These are phyloP conservation scores for Zophobas morio DNA, from an alignment of 1,140 invertebrate species.

Conservation along the genomic window DNA sequence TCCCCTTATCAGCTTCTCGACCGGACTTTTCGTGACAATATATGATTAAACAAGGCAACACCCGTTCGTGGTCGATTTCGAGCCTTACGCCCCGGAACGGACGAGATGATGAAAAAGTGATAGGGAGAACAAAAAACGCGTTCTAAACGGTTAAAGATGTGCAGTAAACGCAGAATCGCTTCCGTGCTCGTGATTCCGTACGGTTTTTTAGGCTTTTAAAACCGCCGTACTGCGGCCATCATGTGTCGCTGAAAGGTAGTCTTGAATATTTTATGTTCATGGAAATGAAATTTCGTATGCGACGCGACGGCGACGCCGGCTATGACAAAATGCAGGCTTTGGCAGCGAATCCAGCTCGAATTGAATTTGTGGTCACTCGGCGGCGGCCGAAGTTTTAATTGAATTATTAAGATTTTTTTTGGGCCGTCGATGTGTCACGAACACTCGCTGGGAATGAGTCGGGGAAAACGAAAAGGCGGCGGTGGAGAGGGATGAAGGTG, in stretches of 20 bases:
- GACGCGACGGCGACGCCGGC: background rate
- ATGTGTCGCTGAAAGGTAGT: background rate
- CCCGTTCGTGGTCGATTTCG: constrained; percentile 4
- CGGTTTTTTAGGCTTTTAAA: background rate
- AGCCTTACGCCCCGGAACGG: background rate
- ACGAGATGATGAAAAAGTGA: too few species aligned
- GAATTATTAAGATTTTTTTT: constrained; percentile 23
- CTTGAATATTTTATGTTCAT: constrained; percentile 29
- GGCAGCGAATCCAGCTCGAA: background rate
- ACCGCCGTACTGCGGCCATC: background rate
- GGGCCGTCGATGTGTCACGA: background rate
- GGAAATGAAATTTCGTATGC: constrained; percentile 28
- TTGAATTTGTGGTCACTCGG: constrained; percentile 19
- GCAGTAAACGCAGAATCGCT: too few species aligned
- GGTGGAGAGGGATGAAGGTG: background rate
- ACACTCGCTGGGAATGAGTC: background rate
- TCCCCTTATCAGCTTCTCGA: background rate
- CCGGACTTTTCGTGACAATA: constrained; percentile 16
- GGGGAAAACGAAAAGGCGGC: background rate
- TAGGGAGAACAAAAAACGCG: too few species aligned
- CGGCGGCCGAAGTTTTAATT: constrained; percentile 18
- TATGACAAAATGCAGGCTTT: background rate
- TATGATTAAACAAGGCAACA: constrained; percentile 13
- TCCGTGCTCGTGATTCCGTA: background rate
- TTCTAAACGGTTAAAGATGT: too few species aligned